Evolutionary conservation across 2,797 vertebrate species (phyloP), one percentile per base, ranked within the genome.

Genomic region (Rhyacichthys aspro): DNA sequence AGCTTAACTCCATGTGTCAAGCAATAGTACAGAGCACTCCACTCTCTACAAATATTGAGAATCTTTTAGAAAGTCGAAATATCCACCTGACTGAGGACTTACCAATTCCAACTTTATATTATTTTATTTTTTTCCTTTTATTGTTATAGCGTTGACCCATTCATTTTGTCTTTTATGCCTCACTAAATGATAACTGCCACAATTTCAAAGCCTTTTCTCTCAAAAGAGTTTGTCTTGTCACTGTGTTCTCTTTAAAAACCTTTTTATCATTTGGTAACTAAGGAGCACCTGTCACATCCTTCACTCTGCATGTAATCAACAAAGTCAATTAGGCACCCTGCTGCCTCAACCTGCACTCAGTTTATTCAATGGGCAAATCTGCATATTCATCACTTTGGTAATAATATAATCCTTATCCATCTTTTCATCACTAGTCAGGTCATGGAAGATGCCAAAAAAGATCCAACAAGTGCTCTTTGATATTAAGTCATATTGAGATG

Each of bases 281-380:
- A 58, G 55, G 46, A 45, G 38, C 33, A 61, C 56, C 43, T 55
- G 37, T 67, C 32, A 70, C 36, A 56, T 23, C 32, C 62, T 37
- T 49, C 38, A 10, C 41, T 43, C 16, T 37, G 43, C 33, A 39
- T 38, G 38, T 32, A 56, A 54, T 60, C 44, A 52, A 37, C 53
- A 47, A 39, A 57, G 23, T 32, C 6, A 54, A 61, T 17, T 3
- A n/a, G 8, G 9, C 10, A 3, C 19, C 43, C 50, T 53, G 50
- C 50, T 53, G 37, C 39, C 37, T n/a, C 17, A 53, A 53, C 17
- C 36, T 37, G 34, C 34, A 37, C 48, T 39, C 17, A 19, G 36
- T 53, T 53, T 53, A 39, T 38, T 63, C 23, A 58, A 11, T 15
- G 23, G 11, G 9, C 7, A 34, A 5, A 58, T 53, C 37, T 32